Evolutionary conservation across 2,113 vertebrate genomes (phyloP).

Genomic region (Syrrhaptes paradoxus): DNA sequence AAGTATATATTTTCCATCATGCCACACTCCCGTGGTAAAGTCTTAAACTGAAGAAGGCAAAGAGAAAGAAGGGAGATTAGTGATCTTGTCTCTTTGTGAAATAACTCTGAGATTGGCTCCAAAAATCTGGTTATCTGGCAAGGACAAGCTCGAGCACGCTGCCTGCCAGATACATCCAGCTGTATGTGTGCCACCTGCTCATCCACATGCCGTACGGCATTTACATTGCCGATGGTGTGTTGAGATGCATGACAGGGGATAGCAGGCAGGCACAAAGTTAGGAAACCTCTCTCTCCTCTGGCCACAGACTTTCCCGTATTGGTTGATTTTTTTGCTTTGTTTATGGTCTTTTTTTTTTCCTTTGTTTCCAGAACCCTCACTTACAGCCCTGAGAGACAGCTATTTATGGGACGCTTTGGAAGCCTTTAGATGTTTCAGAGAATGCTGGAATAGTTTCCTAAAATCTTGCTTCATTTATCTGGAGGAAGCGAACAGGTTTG

Average conservation of each 20-base stretch:
- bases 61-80: background rate
- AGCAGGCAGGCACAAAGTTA: background rate
- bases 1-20: background rate
- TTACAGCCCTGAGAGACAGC: background rate
- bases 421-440: background rate
- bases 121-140: background rate
- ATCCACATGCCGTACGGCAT: rapidly evolving
- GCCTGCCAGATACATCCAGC: background rate
- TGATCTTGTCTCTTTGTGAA: background rate
- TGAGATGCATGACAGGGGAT: background rate
- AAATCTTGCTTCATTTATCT: background rate
- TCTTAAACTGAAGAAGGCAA: background rate
- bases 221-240: background rate
- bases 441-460: background rate
- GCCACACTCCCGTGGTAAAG: background rate
- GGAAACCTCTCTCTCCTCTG: background rate
- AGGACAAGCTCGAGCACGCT: background rate
- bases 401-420: background rate
- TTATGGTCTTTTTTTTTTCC: background rate
- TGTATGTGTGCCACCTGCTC: background rate
- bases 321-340: background rate
- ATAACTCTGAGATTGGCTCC: background rate
- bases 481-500: background rate
- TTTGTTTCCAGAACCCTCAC: background rate
- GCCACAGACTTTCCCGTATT: background rate